Percentiles rank a stretch among this genome's conserved stretches.
Evolutionary conservation across 2,888 invertebrate species (phyloP).

Genomic region (Latrodectus elegans): DNA sequence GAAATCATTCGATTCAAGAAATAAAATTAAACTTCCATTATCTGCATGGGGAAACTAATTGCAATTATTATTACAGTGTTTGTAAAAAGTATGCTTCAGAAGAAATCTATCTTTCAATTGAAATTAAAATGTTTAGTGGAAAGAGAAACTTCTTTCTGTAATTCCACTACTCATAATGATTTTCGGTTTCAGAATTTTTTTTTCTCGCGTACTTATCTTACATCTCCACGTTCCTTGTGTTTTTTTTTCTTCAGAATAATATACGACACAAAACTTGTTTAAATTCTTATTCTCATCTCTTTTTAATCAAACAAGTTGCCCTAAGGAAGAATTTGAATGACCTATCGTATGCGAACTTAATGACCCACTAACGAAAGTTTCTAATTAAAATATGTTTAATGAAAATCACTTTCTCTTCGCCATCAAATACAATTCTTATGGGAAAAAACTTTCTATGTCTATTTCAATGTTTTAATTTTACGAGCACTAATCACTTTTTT

Average conservation of each 20-base stretch:
- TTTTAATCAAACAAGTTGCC: conserved; percentile 67
- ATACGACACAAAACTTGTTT: conserved; percentile 61
- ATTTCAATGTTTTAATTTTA: conserved; percentile 66
- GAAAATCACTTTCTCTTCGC: conserved; percentile 68
- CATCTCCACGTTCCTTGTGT: neutral
- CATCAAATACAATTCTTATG: conserved; percentile 57
- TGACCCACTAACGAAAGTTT: conserved; percentile 63
- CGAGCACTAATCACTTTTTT: conserved; percentile 63
- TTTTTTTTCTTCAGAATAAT: conserved; percentile 42
- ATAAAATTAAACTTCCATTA: no score
- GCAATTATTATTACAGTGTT: no score
- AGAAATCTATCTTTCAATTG: conserved; percentile 18
- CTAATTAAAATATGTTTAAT: conserved; percentile 68
- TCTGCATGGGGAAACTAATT: no score
- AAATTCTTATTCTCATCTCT: conserved; percentile 63
- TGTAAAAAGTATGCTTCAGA: no score
- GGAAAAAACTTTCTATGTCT: conserved; percentile 39
- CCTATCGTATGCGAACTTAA: conserved; percentile 64
- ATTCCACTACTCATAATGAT: conserved; percentile 64
- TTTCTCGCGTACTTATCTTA: neutral
- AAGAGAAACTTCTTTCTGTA: conserved; percentile 36
- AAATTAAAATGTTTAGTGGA: conserved; percentile 58
- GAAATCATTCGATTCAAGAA: no score
- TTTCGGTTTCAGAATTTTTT: conserved; percentile 37
- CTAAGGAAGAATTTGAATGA: conserved; percentile 62